Evolutionary conservation across 2,113 vertebrate genomes (phyloP), one percentile per base, ranked within the genome.

Genomic region (Rousettus leschenaultii): DNA sequence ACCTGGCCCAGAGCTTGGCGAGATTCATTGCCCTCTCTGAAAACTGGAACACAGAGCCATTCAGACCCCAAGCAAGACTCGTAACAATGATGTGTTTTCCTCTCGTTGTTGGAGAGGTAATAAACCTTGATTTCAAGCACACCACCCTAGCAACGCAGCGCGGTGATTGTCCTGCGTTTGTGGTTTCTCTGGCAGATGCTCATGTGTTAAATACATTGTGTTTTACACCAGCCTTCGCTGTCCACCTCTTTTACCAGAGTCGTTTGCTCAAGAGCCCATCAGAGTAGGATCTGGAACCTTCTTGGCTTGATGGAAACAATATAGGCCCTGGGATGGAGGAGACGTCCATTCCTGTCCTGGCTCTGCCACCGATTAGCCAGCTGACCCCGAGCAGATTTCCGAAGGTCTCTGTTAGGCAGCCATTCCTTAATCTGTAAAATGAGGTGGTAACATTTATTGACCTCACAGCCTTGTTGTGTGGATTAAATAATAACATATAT

Each of bases 401-500:
- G 66, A 9, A 82, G 51, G 9, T 48, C 94, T 71, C 38, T 82
- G 16, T 86, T 73, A 77, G 88, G 75, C 74, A 92, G 0, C 75
- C 19, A 2, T 53, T 84, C 59, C 43, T 95, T 90, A 71, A 53
- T 71, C 94, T 96, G 11, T 83, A 35, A 86, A 55, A 51, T 3
- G 45, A 94, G 70, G 87, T 30, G 28, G 73, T 89, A 35, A 55
- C 53, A 1, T 48, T 38, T 16, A 14, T 12, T 33, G 22, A 91
- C 73, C 33, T 75, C 51, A 2, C 33, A 51, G 53, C 74, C 59
- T 71, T 80, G 63, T 24, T 14, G 26, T 26, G 19, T 79, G 59
- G 57, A 65, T 71, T 89, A 80, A 96, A 88, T 71, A 91, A 75
- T 43, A 94, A 85, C 94, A 87, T 83, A 57, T 91, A 55, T 28